A percentile compares a stretch with the other conserved stretches of the same genome.
These are phyloP conservation scores for Synanthedon myopaeformis DNA, from an alignment of 2,888 invertebrate genomes.

Conservation along the genomic window DNA sequence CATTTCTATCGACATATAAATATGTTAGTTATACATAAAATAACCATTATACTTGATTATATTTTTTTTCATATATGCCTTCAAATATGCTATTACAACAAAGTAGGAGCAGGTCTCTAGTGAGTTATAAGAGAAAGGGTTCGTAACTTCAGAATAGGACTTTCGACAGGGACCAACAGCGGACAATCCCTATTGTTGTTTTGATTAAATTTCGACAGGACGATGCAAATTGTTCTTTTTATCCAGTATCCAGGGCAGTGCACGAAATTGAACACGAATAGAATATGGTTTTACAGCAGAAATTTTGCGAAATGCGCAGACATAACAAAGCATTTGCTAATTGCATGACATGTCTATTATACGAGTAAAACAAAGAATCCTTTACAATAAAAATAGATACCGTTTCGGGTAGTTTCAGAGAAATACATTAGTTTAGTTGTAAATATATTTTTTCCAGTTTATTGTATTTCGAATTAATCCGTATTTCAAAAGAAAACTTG, in stretches of 20 bases:
- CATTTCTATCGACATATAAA: no score
- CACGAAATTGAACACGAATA: constrained; percentile 23
- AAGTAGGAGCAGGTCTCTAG: not conserved
- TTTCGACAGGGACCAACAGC: constrained; percentile 15
- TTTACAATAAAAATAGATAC: no score
- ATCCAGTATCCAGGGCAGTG: constrained; percentile 19
- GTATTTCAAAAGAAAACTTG: no score
- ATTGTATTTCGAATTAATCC: no score
- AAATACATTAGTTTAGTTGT: no score
- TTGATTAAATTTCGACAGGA: constrained; percentile 61
- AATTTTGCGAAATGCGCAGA: constrained; percentile 3
- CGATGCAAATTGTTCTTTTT: constrained; percentile 50
- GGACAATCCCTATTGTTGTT: constrained; percentile 54
- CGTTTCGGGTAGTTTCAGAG: no score
- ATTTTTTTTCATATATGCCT: no score
- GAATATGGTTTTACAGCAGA: constrained; percentile 2
- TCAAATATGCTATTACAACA: no score
- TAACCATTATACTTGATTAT: no score
- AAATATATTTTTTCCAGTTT: no score
- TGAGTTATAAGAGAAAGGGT: constrained; percentile 1
- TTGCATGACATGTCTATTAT: not conserved
- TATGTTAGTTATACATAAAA: no score
- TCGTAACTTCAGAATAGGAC: constrained; percentile 23
- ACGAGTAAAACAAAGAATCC: no score
- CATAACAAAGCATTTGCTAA: not conserved